Conservation (phyloP, 1,140 invertebrate species). For the Calliopsis andreniformis region DNA sequence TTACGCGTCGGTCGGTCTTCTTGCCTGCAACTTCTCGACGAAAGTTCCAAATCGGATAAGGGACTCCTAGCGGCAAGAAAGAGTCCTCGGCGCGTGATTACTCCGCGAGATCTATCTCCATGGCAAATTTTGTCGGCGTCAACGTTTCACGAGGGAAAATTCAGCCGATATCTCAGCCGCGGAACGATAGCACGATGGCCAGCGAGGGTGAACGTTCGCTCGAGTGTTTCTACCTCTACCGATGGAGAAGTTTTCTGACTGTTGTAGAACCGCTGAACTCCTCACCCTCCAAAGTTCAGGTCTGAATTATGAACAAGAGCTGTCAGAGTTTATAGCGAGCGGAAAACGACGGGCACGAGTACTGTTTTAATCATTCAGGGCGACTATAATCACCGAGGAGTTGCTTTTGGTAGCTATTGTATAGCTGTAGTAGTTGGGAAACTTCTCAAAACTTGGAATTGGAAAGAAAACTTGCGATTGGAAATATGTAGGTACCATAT, state of each 20-base stretch:
- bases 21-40: not conserved
- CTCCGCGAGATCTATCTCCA: not conserved
- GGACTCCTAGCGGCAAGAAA: not conserved
- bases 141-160: slow-evolving; percentile 14
- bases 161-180: slow-evolving; percentile 9
- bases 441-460: too few species aligned
- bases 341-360: not conserved
- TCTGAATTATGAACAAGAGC: not conserved
- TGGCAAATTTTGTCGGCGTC: not conserved
- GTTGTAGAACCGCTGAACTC: not conserved
- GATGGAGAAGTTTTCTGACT: slow-evolving; percentile 4
- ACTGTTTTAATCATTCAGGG: too few species aligned
- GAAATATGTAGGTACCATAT: too few species aligned
- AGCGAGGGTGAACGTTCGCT: not conserved
- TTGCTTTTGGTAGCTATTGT: too few species aligned
- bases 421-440: too few species aligned
- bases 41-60: slow-evolving; percentile 14
- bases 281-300: not conserved
- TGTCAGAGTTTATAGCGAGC: not conserved
- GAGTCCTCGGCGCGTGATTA: not conserved
- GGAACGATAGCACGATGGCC: slow-evolving; percentile 27
- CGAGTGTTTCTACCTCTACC: not conserved
- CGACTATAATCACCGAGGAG: too few species aligned
- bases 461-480: too few species aligned
- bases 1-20: not conserved